Base-by-base conservation (phyloP, 2,888 invertebrate species). In the Boloria euphrosyne region DNA sequence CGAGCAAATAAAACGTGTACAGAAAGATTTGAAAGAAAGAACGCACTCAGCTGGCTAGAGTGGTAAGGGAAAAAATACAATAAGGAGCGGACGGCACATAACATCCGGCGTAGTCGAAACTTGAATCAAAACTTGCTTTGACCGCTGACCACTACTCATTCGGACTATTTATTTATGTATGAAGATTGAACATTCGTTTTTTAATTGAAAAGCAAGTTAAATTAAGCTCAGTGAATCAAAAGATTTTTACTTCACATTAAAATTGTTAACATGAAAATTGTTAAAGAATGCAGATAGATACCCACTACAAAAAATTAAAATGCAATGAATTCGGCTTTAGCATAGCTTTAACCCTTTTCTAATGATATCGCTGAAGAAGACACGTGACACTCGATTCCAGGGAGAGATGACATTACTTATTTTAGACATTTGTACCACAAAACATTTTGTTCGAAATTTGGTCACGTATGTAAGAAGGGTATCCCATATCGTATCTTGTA, bases 401-500 rank as follows among this genome's bases (percentile, higher is more conserved):
- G 76, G 80, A 82, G 80, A 78, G 81, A 86, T 89, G 88, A 86
- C 88, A 87, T 87, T 85, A 86, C 87, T 86, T 88, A 87, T 87
- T 87, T 86, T 76, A 77, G 80, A 81, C 79, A 80, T 79, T 81
- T 82, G 82, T 79, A 77, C 81, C 82, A 79, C 87, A 86, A 87
- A 89, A 87, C 85, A 85, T 89, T 89, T 86, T 84, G 83, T 84
- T 85, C 80, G 82, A 88, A 91, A 89, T 90, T 91, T 89, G 89
- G 89, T 91, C 90, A 91, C 91, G 91, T 91, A 87, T 77, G 78
- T 77, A 75, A 78, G 77, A 78, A 79, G 87, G 84, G 84, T 84
- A 84, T 89, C 86, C 88, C 86, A 85, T 90, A 89, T 90, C 90
- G 87, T 83, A 82, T 90, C 87, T 85, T 84, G 80, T 80, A 87